Evolutionary conservation across 2,888 invertebrate genomes (phyloP).

Genomic region (Eupithecia subumbrata): DNA sequence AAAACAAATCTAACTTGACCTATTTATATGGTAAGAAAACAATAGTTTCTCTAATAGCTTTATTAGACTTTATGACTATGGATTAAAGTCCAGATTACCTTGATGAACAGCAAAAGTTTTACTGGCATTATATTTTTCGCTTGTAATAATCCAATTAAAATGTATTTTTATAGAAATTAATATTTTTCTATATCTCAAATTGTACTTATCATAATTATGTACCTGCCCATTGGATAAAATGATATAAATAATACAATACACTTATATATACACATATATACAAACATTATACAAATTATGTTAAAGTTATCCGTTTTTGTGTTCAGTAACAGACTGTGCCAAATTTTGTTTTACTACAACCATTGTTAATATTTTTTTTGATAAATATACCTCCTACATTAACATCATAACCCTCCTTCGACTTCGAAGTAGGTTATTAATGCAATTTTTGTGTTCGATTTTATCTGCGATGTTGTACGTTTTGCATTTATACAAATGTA

Average conservation of each 20-base stretch:
- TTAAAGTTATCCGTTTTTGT: conserved; percentile 8
- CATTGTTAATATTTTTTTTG: background rate
- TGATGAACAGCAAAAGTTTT: background rate
- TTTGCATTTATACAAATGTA: conserved; percentile 41
- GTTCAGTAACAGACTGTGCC: conserved; percentile 24
- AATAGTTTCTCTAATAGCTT: background rate
- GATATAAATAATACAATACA: background rate
- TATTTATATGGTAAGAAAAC: background rate
- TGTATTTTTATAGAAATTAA: background rate
- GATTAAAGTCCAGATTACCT: background rate
- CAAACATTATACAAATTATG: background rate
- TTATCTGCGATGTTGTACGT: conserved; percentile 34
- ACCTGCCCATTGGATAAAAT: conserved; percentile 14
- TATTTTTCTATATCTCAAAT: conserved; percentile 26
- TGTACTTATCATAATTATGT: conserved; percentile 18
- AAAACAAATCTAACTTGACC: background rate
- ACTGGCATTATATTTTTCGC: background rate
- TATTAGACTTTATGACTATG: background rate
- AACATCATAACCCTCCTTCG: background rate
- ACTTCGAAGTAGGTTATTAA: conserved; percentile 7
- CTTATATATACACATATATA: background rate
- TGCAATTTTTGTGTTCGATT: conserved; percentile 32
- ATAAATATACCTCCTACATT: background rate
- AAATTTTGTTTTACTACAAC: conserved; percentile 15
- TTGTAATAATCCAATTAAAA: background rate